Percentiles rank a stretch among this genome's conserved stretches.
These are phyloP conservation scores for Mesoclemmys tuberculata DNA, from an alignment of 2,113 vertebrate genomes.

Conservation along the genomic window DNA sequence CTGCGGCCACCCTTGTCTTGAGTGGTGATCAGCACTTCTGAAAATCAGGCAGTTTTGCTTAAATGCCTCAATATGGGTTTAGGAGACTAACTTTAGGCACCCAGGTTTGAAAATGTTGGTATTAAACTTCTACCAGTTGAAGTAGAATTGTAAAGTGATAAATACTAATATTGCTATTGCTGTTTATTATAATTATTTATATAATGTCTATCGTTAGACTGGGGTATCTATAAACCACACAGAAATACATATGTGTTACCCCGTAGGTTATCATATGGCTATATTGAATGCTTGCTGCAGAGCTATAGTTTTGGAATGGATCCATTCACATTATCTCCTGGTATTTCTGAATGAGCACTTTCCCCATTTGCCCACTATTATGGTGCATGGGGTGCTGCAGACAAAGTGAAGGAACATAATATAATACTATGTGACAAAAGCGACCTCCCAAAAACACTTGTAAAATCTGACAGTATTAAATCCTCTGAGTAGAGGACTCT, in stretches of 20 bases:
- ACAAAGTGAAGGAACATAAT: not conserved
- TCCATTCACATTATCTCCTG: not conserved
- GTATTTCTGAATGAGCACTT: not conserved
- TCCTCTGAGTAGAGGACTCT: not conserved
- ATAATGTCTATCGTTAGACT: not conserved
- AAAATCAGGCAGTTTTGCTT: not conserved
- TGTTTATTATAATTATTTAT: not conserved
- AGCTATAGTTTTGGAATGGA: not conserved
- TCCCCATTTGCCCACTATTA: not conserved
- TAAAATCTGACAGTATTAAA: slow-evolving; percentile 32
- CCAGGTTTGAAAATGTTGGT: not conserved
- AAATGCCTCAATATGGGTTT: not conserved
- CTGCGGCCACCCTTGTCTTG: not conserved
- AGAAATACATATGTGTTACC: not conserved
- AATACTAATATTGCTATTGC: not conserved
- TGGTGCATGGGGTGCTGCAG: not conserved
- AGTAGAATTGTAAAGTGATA: not conserved
- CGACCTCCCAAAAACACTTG: not conserved
- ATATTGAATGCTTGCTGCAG: not conserved
- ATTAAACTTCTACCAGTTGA: not conserved
- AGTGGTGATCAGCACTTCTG: not conserved
- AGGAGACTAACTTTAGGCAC: not conserved
- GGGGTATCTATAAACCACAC: not conserved
- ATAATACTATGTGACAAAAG: not conserved
- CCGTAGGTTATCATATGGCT: rapidly evolving